Conservation (phyloP, 2,888 invertebrate genomes). For the Agelastica alni region DNA sequence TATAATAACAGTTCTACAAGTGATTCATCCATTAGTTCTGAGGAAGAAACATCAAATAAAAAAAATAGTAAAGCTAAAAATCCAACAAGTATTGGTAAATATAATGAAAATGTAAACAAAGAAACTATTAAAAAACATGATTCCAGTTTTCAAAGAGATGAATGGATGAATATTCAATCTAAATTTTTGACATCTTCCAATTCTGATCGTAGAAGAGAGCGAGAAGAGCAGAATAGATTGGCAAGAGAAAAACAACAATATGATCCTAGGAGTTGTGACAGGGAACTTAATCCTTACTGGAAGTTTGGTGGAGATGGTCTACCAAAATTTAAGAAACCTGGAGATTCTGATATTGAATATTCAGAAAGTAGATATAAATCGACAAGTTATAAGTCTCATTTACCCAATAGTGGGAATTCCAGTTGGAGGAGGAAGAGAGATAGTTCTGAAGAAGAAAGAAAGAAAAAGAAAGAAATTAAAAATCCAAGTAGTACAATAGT, state of each 20-base stretch:
- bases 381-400: background rate
- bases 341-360: conserved; percentile 49
- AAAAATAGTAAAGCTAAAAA: conserved; percentile 3
- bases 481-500: too few species aligned
- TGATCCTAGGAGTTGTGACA: conserved; percentile 70
- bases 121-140: background rate
- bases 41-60: too few species aligned
- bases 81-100: too few species aligned
- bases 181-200: conserved; percentile 55
- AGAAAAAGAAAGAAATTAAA: too few species aligned
- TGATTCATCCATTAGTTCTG: background rate
- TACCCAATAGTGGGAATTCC: conserved; percentile 10
- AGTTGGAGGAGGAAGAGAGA: conserved; percentile 35
- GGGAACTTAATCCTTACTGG: conserved; percentile 93
- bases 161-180: conserved; percentile 78
- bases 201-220: conserved; percentile 54
- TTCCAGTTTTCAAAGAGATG: conserved; percentile 58
- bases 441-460: too few species aligned
- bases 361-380: conserved; percentile 5
- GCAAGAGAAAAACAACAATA: conserved; percentile 64
- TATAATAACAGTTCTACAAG: conserved; percentile 5
- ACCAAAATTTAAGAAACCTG: conserved; percentile 63
- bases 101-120: too few species aligned
- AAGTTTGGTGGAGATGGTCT: conserved; percentile 85
- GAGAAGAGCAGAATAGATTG: conserved; percentile 60